Conservation (phyloP, 2,113 vertebrate genomes). For the Aphyosemion australe region DNA sequence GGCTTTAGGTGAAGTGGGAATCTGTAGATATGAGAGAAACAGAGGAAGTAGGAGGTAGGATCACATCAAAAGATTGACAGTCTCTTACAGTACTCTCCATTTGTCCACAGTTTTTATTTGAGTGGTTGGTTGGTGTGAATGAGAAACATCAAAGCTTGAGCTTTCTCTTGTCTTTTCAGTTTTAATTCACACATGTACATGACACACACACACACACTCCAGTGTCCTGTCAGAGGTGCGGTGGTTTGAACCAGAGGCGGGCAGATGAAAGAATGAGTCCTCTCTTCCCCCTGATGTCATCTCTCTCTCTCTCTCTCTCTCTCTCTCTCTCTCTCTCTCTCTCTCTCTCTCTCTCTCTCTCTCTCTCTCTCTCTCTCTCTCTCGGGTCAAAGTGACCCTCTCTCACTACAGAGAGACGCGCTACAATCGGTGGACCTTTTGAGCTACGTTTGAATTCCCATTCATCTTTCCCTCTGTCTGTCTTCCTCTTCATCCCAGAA, state of each 20-base stretch:
- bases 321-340: conserved; percentile 3
- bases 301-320: conserved; percentile 21
- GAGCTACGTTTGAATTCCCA: conserved; percentile 70
- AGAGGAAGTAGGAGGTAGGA: conserved; percentile 47
- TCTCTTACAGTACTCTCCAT: conserved; percentile 55
- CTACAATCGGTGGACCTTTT: conserved; percentile 74
- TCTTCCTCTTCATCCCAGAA: conserved; percentile 50
- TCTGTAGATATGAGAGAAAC: conserved; percentile 47
- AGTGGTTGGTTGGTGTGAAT: conserved; percentile 73
- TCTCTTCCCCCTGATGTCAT: conserved; percentile 47
- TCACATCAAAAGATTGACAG: conserved; percentile 76
- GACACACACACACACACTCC: conserved; percentile 9
- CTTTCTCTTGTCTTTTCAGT: conserved; percentile 62
- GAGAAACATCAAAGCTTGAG: conserved; percentile 78
- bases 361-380: no score
- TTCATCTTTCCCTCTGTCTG: conserved; percentile 62
- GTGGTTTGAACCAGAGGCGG: conserved; percentile 60
- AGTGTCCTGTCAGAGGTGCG: conserved; percentile 57
- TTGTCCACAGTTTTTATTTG: conserved; percentile 59
- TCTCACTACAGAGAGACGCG: conserved; percentile 63
- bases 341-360: conserved; percentile 14
- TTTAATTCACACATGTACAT: conserved; percentile 52
- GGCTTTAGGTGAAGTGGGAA: conserved; percentile 43
- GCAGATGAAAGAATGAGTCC: conserved; percentile 65
- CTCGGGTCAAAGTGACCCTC: conserved; percentile 68